phyloP scores from a whole-genome alignment of 2,113 vertebrate genomes.

The Prochilodus magdalenae region DNA sequence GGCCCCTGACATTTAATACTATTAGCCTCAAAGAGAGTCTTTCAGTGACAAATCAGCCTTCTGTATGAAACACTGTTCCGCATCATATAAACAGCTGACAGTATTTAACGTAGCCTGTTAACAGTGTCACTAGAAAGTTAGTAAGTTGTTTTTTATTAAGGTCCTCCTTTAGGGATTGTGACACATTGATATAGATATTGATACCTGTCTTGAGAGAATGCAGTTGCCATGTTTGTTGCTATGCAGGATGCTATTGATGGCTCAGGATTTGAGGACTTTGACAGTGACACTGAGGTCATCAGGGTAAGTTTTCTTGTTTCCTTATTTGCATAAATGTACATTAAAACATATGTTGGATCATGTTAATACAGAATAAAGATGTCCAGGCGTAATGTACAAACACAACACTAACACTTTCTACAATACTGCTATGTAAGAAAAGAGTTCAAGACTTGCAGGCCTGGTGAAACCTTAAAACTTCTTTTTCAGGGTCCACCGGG shows the following conservation, averaged over 20 bases:
- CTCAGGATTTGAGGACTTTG: constrained; percentile 77
- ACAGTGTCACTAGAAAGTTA: background rate
- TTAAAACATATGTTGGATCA: background rate
- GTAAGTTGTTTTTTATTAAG: background rate
- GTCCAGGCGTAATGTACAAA: background rate
- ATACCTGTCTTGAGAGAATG: background rate
- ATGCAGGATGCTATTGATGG: constrained; percentile 78
- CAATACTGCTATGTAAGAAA: background rate
- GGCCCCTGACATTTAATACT: background rate
- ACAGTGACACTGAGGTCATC: constrained; percentile 74
- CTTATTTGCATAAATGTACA: background rate
- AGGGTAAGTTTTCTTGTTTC: constrained; percentile 65
- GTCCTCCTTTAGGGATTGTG: background rate
- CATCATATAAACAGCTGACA: too few relatives aligned
- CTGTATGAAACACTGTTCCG: too few relatives aligned
- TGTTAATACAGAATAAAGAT: background rate
- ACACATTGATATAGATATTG: background rate
- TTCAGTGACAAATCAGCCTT: too few relatives aligned
- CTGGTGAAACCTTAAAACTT: background rate
- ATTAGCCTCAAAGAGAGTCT: background rate
- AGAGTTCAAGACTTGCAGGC: background rate
- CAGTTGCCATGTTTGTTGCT: background rate
- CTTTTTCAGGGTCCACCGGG: constrained; percentile 71
- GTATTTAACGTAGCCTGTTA: too few relatives aligned
- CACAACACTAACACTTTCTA: background rate